Evolutionary conservation across 2,888 invertebrate genomes (phyloP).

Genomic region (Dorcus hopei): DNA sequence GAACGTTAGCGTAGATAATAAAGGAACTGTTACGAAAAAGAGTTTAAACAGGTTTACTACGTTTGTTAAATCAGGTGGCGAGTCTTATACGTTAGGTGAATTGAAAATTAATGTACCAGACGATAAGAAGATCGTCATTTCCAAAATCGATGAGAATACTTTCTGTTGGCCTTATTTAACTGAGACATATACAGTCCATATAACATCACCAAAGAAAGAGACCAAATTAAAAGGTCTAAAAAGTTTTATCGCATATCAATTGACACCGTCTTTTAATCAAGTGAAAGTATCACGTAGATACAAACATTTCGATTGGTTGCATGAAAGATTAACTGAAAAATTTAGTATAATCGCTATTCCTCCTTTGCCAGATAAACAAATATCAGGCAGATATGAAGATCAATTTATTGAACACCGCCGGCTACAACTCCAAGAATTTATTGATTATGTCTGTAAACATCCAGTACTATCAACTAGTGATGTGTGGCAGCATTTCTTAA

Average conservation of each 20-base stretch:
- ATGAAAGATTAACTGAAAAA: slow-evolving; percentile 89
- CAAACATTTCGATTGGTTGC: slow-evolving; percentile 99
- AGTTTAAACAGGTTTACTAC: slow-evolving; percentile 80
- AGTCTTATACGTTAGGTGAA: slow-evolving; percentile 82
- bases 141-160: slow-evolving; percentile 66
- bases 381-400: slow-evolving; percentile 95
- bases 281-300: slow-evolving; percentile 92
- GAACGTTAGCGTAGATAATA: slow-evolving; percentile 53
- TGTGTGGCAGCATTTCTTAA: slow-evolving; percentile 96
- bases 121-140: slow-evolving; percentile 67
- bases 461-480: slow-evolving; percentile 88
- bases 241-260: slow-evolving; percentile 94
- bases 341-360: slow-evolving; percentile 94
- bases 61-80: slow-evolving; percentile 86
- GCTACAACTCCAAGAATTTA: slow-evolving; percentile 92
- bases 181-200: slow-evolving; percentile 73
- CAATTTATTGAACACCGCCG: slow-evolving; percentile 94
- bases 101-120: slow-evolving; percentile 67
- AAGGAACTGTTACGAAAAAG: slow-evolving; percentile 66
- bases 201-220: slow-evolving; percentile 96
- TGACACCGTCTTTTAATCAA: slow-evolving; percentile 92
- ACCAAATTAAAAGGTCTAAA: slow-evolving; percentile 96
- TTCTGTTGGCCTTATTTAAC: slow-evolving; percentile 75
- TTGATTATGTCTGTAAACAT: slow-evolving; percentile 94
- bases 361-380: slow-evolving; percentile 96